Base-by-base conservation (phyloP, 2,797 vertebrate species). In the Xenops minutus region DNA sequence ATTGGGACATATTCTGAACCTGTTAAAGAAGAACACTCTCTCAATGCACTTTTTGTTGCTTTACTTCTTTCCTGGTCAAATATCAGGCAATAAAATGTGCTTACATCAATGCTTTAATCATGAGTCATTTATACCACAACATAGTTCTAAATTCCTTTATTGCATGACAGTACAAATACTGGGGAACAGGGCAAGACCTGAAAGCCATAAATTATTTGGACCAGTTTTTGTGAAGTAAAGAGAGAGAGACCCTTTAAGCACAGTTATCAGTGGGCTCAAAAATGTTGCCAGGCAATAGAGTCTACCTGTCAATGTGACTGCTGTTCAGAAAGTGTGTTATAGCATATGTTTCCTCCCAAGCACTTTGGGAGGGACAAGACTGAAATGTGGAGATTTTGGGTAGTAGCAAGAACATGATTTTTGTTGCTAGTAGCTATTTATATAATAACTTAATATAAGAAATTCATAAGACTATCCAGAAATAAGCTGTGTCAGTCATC, bases 1-100 rank as follows among this genome's bases (percentile, higher is more conserved):
- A 99, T 59, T 99, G 99, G 73, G 99, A 99, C 99, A 99, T 99
- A 95, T 99, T 99, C 98, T 99, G 99, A 90, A 99, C 99, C 99
- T 99, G 98, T 97, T 73, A 52, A 97, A 96, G 29, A 96, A 95
- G 74, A 97, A 94, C 30, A 92, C 63, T 39, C 37, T 79, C 81
- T 89, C 82, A 95, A 89, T 94, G 44, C 63, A 76, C 24, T 44
- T 89, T 81, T 87, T 85, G 56, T 85, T 71, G 51, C 46, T 84
- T 58, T 66, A n/a, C 2, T 32, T 67, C 39, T 62, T 64, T 32
- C 14, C 41, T 43, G n/a, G 43, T 62, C 80, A 84, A 71, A 83
- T 8, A 39, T 49, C 36, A 91, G 71, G 39, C 27, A 66, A 29
- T 54, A 85, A 68, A 96, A 84, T 22, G 52, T 71, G 21, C 66